A percentile compares a stretch with the other conserved stretches of the same genome.
Conservation (phyloP, 2,888 invertebrate genomes). For the Microctonus brassicae region DNA sequence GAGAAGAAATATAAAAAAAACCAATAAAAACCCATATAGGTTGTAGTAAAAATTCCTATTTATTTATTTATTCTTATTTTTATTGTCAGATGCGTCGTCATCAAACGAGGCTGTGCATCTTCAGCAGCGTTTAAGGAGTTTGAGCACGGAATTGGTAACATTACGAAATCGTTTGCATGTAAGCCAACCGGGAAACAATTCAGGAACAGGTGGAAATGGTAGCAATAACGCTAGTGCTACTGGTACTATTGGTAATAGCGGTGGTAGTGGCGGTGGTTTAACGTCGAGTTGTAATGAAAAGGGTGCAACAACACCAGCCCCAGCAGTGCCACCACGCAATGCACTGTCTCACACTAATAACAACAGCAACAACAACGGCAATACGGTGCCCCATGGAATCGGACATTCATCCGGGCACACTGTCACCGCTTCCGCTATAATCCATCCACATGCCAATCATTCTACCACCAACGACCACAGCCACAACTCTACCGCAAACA, state of each 20-base stretch:
- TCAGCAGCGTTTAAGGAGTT: constrained; percentile 90
- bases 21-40: no score
- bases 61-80: no score
- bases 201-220: constrained; percentile 55
- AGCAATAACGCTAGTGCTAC: constrained; percentile 46
- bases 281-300: constrained; percentile 42
- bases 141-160: constrained; percentile 92
- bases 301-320: constrained; percentile 54
- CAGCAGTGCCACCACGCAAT: constrained; percentile 66
- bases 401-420: constrained; percentile 63
- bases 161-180: constrained; percentile 91
- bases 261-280: constrained; percentile 37
- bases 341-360: constrained; percentile 49
- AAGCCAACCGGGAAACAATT: constrained; percentile 71
- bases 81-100: constrained; percentile 86
- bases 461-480: constrained; percentile 57
- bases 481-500: constrained; percentile 59
- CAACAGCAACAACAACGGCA: constrained; percentile 33
- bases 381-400: constrained; percentile 54
- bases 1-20: no score
- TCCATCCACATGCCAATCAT: constrained; percentile 66
- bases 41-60: no score
- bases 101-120: constrained; percentile 95
- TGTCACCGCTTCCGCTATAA: constrained; percentile 65
- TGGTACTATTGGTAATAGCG: constrained; percentile 54